A percentile compares a stretch with the other conserved stretches of the same genome.
These are phyloP conservation scores for Amphipoea oculea DNA, from an alignment of 2,888 invertebrate species.

Conservation along the genomic window DNA sequence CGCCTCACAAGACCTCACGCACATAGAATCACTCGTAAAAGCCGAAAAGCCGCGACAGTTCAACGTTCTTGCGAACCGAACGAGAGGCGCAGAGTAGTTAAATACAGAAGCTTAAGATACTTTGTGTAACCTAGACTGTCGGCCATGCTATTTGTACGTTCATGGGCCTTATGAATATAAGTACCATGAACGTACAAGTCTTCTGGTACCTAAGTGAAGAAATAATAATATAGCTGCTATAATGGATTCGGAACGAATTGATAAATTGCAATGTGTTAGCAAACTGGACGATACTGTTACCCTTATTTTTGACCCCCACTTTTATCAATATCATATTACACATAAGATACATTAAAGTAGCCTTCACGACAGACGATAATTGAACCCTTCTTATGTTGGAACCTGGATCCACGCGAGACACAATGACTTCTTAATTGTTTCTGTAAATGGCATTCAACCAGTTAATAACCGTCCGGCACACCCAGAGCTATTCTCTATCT, in stretches of 20 bases:
- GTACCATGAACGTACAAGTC: background rate
- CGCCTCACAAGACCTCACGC: slow-evolving; percentile 58
- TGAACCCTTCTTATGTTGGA: no score
- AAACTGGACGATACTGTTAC: background rate
- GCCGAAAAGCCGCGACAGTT: slow-evolving; percentile 63
- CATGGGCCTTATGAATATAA: no score
- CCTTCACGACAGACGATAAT: background rate
- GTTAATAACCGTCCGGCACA: no score
- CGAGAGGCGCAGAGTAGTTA: background rate
- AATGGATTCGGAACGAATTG: no score
- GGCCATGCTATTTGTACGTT: no score
- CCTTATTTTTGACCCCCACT: no score
- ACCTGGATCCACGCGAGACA: no score
- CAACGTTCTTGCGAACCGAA: slow-evolving; percentile 54
- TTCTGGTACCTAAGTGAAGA: background rate
- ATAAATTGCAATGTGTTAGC: background rate
- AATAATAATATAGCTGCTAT: background rate
- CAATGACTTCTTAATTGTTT: no score
- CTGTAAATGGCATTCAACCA: no score
- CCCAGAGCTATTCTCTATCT: background rate
- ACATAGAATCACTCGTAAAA: slow-evolving; percentile 64
- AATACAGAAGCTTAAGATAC: slow-evolving; percentile 23
- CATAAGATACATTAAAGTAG: background rate
- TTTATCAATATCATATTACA: background rate
- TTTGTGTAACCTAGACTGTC: background rate